phyloP scores from a whole-genome alignment of 2,797 vertebrate species.

The Apogon hyalosoma region DNA sequence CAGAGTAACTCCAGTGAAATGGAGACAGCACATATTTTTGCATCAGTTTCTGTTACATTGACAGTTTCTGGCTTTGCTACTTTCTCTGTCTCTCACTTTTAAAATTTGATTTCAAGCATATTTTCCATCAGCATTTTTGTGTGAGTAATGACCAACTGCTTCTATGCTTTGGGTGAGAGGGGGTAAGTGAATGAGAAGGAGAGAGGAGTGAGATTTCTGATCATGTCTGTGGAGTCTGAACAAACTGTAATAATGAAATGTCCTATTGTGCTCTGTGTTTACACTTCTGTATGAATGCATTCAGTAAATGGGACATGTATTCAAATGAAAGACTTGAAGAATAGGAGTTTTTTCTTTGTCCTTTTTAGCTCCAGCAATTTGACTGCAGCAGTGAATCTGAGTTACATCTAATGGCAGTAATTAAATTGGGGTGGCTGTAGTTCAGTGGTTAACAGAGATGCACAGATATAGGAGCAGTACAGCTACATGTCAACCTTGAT shows the following conservation, averaged over 20 bases:
- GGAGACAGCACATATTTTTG: background rate
- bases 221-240: too few relatives aligned
- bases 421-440: too few relatives aligned
- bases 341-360: background rate
- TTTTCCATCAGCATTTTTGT: background rate
- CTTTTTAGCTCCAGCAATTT: background rate
- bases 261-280: background rate
- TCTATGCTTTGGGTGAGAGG: background rate
- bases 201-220: background rate
- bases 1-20: slow-evolving; percentile 8
- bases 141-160: background rate
- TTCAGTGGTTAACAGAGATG: too few relatives aligned
- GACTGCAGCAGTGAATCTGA: background rate
- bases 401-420: too few relatives aligned
- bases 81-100: background rate
- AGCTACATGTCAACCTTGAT: too few relatives aligned
- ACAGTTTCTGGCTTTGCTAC: background rate
- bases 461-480: too few relatives aligned
- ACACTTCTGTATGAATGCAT: slow-evolving; percentile 2
- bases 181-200: background rate
- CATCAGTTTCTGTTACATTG: background rate
- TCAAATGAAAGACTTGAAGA: background rate
- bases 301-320: background rate
- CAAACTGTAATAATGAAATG: background rate
- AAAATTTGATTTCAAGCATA: background rate